These are phyloP conservation scores for Sipunculus nudus DNA, from an alignment of 2,888 invertebrate species.

Conservation along the genomic window DNA sequence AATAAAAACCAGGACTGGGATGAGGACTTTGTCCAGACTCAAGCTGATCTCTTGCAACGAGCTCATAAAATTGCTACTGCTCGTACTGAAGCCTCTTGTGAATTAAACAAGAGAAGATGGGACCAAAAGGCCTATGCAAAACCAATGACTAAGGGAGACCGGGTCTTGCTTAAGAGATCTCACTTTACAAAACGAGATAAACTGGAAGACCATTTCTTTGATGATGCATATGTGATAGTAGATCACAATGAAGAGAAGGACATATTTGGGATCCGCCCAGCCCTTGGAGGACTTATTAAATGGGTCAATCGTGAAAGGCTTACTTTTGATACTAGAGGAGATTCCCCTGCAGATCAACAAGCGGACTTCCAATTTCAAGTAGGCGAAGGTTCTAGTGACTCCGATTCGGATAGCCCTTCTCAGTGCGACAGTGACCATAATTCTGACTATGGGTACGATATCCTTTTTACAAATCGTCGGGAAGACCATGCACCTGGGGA, in stretches of 20 bases:
- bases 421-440: too few species aligned
- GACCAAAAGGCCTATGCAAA: not conserved
- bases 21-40: not conserved
- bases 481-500: too few species aligned
- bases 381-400: too few species aligned
- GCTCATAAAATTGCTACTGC: not conserved
- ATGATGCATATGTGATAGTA: not conserved
- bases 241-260: not conserved
- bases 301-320: not conserved
- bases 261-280: not conserved
- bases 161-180: not conserved
- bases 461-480: too few species aligned
- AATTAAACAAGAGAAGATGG: not conserved
- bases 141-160: not conserved
- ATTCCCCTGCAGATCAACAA: too few species aligned
- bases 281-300: not conserved
- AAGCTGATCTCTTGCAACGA: not conserved
- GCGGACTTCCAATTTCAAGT: too few species aligned
- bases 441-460: too few species aligned
- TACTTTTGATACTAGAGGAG: too few species aligned
- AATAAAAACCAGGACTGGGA: not conserved
- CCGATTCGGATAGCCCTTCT: too few species aligned
- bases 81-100: not conserved
- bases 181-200: not conserved
- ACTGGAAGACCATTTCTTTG: not conserved